Evolutionary conservation across 1,140 invertebrate species (phyloP).

Genomic region (Polypedilum vanderplanki): DNA sequence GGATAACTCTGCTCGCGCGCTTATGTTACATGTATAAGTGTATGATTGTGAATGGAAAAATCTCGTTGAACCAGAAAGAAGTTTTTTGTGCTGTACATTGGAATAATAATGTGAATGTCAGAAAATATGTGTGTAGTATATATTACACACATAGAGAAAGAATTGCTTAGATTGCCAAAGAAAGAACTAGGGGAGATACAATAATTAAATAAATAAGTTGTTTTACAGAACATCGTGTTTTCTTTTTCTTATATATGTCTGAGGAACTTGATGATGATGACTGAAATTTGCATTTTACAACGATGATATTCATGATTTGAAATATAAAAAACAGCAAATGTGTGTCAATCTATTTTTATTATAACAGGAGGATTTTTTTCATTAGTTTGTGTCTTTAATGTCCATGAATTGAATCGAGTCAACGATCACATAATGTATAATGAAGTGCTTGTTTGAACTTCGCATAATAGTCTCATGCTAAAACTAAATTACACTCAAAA

Average conservation of each 20-base stretch:
- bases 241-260: too few species aligned
- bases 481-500: not conserved
- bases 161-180: not conserved
- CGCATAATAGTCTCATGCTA: not conserved
- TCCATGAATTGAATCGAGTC: not conserved
- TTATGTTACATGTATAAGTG: constrained; percentile 17
- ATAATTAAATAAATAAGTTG: not conserved
- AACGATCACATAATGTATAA: constrained; percentile 19
- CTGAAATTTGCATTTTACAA: too few species aligned
- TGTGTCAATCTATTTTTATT: too few species aligned
- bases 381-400: too few species aligned
- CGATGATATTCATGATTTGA: too few species aligned
- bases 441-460: not conserved
- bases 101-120: constrained; percentile 15
- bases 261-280: too few species aligned
- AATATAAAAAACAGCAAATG: too few species aligned
- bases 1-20: not conserved
- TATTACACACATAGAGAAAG: not conserved
- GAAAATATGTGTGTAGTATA: not conserved
- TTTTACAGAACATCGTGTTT: too few species aligned
- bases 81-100: constrained; percentile 6
- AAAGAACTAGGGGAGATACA: not conserved
- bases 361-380: too few species aligned
- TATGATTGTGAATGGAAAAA: constrained; percentile 7
- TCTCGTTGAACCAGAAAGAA: constrained; percentile 11